These are phyloP conservation scores for Oceanodroma leucorhoa DNA, from an alignment of 2,797 vertebrate species.

Conservation along the genomic window DNA sequence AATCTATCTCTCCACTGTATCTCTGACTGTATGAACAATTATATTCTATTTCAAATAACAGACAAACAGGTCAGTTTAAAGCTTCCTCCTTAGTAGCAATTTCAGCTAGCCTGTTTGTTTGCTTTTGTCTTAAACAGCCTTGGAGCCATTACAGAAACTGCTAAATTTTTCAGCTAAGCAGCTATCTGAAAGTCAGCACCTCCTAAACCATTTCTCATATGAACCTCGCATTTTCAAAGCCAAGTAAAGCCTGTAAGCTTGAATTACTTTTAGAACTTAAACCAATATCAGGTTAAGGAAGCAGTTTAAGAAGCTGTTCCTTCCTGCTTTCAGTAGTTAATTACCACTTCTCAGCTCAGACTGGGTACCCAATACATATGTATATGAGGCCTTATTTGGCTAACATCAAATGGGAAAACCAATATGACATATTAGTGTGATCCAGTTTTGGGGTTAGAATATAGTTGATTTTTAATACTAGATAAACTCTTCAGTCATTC, in stretches of 20 bases:
- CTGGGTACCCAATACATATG: neutral
- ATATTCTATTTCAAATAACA: neutral
- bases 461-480: neutral
- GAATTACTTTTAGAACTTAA: neutral
- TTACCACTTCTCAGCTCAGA: neutral
- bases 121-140: neutral
- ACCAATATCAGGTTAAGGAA: neutral
- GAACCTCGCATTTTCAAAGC: neutral
- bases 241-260: neutral
- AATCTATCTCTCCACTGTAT: neutral
- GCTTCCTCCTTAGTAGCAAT: neutral
- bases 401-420: neutral
- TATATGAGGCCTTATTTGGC: neutral
- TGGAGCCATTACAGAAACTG: neutral
- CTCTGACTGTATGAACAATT: neutral
- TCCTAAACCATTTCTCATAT: neutral
- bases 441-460: neutral
- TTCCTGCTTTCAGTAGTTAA: neutral
- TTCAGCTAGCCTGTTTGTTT: neutral
- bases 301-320: neutral
- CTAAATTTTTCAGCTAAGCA: neutral
- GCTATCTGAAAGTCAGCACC: neutral
- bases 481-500: neutral
- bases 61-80: neutral
- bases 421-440: neutral